A percentile compares a stretch with the other conserved stretches of the same genome.
phyloP scores from a whole-genome alignment of 1,140 invertebrate genomes.

The Chymomyza costata region DNA sequence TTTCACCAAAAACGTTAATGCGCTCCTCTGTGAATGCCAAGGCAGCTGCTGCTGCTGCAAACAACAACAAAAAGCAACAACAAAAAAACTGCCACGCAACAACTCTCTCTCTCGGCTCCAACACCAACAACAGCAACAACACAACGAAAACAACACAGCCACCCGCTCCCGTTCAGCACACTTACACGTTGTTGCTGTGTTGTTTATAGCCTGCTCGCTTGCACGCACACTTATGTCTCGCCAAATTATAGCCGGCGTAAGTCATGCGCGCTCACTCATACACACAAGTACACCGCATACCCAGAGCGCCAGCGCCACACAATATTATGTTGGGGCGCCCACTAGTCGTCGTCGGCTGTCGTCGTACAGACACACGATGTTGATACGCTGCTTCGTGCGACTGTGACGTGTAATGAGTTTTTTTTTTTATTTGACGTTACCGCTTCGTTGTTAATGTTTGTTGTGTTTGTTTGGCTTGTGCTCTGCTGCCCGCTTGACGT shows the following conservation, averaged over 20 bases:
- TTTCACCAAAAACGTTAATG: slow-evolving; percentile 38
- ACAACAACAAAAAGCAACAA: slow-evolving; percentile 27
- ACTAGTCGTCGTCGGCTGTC: slow-evolving; percentile 16
- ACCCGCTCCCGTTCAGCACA: slow-evolving; percentile 44
- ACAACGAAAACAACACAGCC: neutral
- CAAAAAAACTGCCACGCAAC: slow-evolving; percentile 53
- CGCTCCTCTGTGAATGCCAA: neutral
- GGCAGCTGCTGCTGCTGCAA: slow-evolving; percentile 10
- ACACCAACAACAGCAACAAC: slow-evolving; percentile 21
- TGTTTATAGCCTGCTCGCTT: slow-evolving; percentile 34
- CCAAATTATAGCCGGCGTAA: slow-evolving; percentile 33
- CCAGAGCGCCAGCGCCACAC: slow-evolving; percentile 41
- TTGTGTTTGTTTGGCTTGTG: neutral
- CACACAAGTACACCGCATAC: slow-evolving; percentile 5
- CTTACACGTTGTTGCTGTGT: slow-evolving; percentile 47
- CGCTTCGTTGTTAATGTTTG: neutral
- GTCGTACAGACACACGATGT: too few relatives aligned
- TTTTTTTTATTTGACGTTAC: neutral
- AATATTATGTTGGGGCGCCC: slow-evolving; percentile 38
- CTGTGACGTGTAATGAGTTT: slow-evolving; percentile 34
- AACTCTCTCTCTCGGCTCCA: slow-evolving; percentile 32
- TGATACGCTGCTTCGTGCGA: too few relatives aligned
- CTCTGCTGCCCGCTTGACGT: too few relatives aligned
- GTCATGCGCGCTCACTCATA: slow-evolving; percentile 32
- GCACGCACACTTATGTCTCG: slow-evolving; percentile 6